Evolutionary conservation across 2,797 vertebrate genomes (phyloP).

Genomic region (Lacerta agilis): DNA sequence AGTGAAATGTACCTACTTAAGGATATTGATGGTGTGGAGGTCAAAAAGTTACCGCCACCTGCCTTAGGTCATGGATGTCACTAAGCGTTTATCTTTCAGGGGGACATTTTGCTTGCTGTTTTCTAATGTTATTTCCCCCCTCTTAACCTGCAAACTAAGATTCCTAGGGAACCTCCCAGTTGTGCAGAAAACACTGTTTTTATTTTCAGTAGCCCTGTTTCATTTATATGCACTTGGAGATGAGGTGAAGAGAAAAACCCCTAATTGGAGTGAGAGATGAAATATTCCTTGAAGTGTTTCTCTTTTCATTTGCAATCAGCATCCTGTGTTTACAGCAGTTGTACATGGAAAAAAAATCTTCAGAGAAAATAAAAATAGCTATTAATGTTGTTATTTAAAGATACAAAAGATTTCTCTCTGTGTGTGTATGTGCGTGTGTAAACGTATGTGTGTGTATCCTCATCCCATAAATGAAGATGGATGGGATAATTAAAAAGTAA

Average conservation of each 20-base stretch:
- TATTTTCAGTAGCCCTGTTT: background rate
- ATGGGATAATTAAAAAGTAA: slow-evolving; percentile 46
- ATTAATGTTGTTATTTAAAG: slow-evolving; percentile 1
- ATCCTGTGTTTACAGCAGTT: background rate
- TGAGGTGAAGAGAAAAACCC: background rate
- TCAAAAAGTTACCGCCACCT: background rate
- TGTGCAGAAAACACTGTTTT: no score
- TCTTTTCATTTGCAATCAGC: slow-evolving; percentile 23
- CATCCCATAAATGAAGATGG: slow-evolving; percentile 34
- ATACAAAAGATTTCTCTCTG: background rate
- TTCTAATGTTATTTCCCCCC: no score
- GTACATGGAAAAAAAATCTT: slow-evolving; percentile 11
- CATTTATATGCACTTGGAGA: background rate
- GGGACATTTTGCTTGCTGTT: no score
- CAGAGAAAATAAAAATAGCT: slow-evolving; percentile 1
- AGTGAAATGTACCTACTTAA: background rate
- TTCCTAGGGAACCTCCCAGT: no score
- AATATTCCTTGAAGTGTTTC: slow-evolving; percentile 26
- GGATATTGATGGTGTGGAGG: background rate
- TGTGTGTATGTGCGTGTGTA: background rate
- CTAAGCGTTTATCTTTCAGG: no score
- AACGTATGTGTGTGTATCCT: background rate
- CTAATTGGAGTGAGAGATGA: background rate
- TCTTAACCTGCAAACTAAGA: no score
- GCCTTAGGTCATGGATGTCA: no score